Percentiles rank a stretch among this genome's conserved stretches.
These are phyloP conservation scores for Lepidostoma basale DNA, from an alignment of 1,140 invertebrate genomes.

Conservation along the genomic window DNA sequence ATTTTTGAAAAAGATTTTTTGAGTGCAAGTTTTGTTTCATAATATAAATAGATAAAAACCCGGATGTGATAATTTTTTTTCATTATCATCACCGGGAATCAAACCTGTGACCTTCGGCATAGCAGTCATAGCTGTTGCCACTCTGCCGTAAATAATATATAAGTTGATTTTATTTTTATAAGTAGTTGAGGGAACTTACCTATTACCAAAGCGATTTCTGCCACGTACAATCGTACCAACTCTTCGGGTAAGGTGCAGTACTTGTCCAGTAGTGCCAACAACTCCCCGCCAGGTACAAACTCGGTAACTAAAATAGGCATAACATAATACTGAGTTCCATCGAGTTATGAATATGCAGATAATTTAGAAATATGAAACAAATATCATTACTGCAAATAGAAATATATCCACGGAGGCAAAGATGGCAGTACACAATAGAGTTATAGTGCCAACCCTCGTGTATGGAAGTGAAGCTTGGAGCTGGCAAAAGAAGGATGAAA, in stretches of 20 bases:
- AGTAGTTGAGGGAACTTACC: conserved; percentile 63
- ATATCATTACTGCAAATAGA: not conserved
- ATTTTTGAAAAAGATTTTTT: no score
- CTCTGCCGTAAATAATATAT: not conserved
- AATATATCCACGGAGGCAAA: not conserved
- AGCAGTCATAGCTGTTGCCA: not conserved
- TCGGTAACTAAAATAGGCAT: conserved; percentile 71
- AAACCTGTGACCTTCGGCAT: no score
- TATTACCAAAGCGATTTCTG: conserved; percentile 81
- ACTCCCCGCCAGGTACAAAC: conserved; percentile 81
- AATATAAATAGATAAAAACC: no score
- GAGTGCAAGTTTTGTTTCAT: no score
- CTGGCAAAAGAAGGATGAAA: no score
- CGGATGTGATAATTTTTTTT: no score
- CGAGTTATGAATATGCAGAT: not conserved
- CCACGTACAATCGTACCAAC: conserved; percentile 79
- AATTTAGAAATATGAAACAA: not conserved
- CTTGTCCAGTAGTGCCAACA: conserved; percentile 72
- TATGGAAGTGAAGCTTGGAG: no score
- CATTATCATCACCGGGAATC: no score
- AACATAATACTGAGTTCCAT: not conserved
- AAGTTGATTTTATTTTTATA: not conserved
- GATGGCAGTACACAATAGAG: no score
- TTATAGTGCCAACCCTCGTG: no score
- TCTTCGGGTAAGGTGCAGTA: conserved; percentile 75